Evolutionary conservation across 1,140 invertebrate species (phyloP), one percentile per base, ranked within the genome.

Genomic region (Drosophila repletoides): DNA sequence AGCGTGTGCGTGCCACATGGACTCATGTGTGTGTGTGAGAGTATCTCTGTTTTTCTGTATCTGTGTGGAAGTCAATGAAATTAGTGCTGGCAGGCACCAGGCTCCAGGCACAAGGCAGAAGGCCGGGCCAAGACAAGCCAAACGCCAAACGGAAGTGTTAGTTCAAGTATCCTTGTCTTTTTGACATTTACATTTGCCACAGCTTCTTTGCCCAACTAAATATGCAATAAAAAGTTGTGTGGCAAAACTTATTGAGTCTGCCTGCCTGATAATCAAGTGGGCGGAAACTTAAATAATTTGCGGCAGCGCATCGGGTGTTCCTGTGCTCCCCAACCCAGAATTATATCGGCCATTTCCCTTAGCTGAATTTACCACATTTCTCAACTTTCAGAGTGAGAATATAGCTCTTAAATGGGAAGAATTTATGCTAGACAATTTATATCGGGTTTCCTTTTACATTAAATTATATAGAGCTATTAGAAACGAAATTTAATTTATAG

Each of bases 221-320:
- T 69, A 38, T 45, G 53, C 52, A 43, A 65, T 72, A 60, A 72
- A 60, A 81, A 76, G 67, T 72, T 75, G 45, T 26, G 22, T 17
- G 41, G n/a, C 28, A 46, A 74, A 77, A 79, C 58, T 79, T 81
- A 76, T 71, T 59, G 61, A 58, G 59, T 74, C 60, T 22, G 56
- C 24, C 52, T 56, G 71, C 40, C 49, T 48, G 75, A 81, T 81
- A 72, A 76, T 83, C 66, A 63, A 41, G 55, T 68, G 72, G 24
- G 55, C 71, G 72, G 76, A 81, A 80, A 59, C 67, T 81, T 67
- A 67, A 81, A 76, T 79, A 72, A 75, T 80, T 80, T 70, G 76
- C 48, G 29, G 52, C 31, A 12, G 64, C 46, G 31, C 33, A 49
- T 29, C 31, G 59, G 55, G 48, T 59, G 46, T 73, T 76, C 60